Evolutionary conservation across 2,113 vertebrate species (phyloP).

Genomic region (Perca flavescens): DNA sequence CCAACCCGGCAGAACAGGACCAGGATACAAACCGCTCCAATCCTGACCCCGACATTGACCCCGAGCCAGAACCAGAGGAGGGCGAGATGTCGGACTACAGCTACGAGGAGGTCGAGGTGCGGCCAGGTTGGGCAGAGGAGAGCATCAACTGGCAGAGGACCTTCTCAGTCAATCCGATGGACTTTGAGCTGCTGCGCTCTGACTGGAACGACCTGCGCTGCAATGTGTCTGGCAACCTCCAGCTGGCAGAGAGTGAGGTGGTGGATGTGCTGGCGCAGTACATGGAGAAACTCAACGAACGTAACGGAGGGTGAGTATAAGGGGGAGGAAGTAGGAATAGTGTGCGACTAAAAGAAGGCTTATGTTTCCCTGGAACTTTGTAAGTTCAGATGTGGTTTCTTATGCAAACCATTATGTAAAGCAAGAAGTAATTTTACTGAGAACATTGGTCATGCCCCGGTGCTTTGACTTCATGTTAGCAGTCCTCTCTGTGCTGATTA

Average conservation of each 20-base stretch:
- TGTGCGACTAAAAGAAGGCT: not conserved
- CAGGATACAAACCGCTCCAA: slow-evolving; percentile 74
- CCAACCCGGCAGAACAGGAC: slow-evolving; percentile 65
- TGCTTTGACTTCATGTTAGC: slow-evolving; percentile 34
- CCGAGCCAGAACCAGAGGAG: slow-evolving; percentile 83
- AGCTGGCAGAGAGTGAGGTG: slow-evolving; percentile 94
- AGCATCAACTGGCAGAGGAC: slow-evolving; percentile 98
- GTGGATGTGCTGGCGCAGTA: slow-evolving; percentile 96
- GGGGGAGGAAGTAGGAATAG: not conserved
- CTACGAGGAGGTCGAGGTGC: slow-evolving; percentile 89
- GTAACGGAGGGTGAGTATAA: slow-evolving; percentile 88
- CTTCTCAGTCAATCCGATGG: slow-evolving; percentile 94
- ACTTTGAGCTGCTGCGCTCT: slow-evolving; percentile 95
- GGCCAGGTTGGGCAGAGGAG: slow-evolving; percentile 91
- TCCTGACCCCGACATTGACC: slow-evolving; percentile 70
- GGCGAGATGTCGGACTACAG: slow-evolving; percentile 91
- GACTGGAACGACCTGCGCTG: slow-evolving; percentile 99
- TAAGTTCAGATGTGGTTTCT: not conserved
- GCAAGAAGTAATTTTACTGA: slow-evolving; percentile 34
- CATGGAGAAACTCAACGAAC: slow-evolving; percentile 96
- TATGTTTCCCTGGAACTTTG: not conserved
- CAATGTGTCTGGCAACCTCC: slow-evolving; percentile 97
- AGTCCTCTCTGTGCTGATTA: slow-evolving; percentile 41
- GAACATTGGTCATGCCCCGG: slow-evolving; percentile 37
- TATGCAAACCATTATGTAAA: slow-evolving; percentile 28